phyloP scores from a whole-genome alignment of 2,888 invertebrate species.

The Glyphotaelius pellucidus region DNA sequence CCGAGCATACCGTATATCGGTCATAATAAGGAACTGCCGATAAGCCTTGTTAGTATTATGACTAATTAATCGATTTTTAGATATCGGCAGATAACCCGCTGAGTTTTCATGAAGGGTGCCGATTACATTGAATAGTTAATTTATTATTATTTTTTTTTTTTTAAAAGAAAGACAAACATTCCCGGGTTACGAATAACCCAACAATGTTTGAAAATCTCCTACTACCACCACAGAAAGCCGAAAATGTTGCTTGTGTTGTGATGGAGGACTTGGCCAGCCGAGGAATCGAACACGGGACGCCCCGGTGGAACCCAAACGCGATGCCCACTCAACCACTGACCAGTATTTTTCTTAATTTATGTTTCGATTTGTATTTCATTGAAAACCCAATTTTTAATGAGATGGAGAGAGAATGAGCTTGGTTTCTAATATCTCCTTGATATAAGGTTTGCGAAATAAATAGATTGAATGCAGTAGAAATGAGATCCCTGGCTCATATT shows the following conservation, averaged over 20 bases:
- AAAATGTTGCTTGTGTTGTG: no score
- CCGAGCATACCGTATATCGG: neutral
- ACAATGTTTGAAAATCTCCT: no score
- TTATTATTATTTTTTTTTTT: no score
- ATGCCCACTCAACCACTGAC: no score
- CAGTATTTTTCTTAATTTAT: no score
- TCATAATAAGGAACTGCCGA: neutral
- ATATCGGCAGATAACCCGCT: neutral
- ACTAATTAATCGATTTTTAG: constrained; percentile 10
- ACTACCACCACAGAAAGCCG: no score
- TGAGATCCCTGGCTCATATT: neutral
- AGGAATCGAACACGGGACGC: no score
- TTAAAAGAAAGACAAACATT: no score
- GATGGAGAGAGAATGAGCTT: neutral
- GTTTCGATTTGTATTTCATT: neutral
- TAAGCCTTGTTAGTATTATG: constrained; percentile 2
- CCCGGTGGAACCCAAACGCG: no score
- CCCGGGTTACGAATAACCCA: no score
- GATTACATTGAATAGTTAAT: neutral
- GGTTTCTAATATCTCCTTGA: neutral
- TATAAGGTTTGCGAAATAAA: neutral
- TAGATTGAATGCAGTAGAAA: neutral
- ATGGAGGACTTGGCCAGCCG: no score
- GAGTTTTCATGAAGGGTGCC: neutral
- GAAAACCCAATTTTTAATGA: neutral